Evolutionary conservation across 1,140 invertebrate genomes (phyloP), one percentile per base, ranked within the genome.

Genomic region (Pissodes strobi): DNA sequence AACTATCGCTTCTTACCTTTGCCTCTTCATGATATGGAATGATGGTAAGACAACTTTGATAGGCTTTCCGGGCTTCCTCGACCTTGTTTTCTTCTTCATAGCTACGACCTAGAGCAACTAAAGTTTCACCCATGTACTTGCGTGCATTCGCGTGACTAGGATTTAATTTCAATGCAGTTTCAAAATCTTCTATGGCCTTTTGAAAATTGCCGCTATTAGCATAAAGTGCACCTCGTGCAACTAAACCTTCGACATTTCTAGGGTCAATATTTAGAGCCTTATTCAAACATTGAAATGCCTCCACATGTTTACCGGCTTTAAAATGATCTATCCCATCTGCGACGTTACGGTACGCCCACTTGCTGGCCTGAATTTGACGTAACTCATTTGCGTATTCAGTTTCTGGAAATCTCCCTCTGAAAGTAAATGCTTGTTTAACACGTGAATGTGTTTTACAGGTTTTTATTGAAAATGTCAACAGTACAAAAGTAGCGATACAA

Each of bases 261-360:
- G 90, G 87, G 83, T 97, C 95, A 71, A 97, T 95, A 74, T 88
- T 90, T 1, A 98, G 80, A 1, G 94, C 94, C 80, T 94, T 94
- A 80, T 97, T 97, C 0, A 97, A 83, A 74, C 92, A 94, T 76
- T 97, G 94, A 80, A 97, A 96, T 37, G 95, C 95, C 83, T 97
- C 94, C 3, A 90, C 86, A 74, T 94, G 89, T 72, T 92, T 85
- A 37, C 93, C 93, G 57, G 88, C 86, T 80, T 97, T 97, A 80
- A 97, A 97, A 82, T 93, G 89, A 74, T 92, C 88, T 69, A 98
- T 95, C 61, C 95, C 95, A 80, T 95, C 92, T 25, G 91, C 90
- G 17, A 96, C 93, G 74, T 89, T 93, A 72, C 90, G 87, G 78
- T 94, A 92, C 13, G 94, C 94, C 93, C 93, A 95, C 76, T 94